These are phyloP conservation scores for Agrotis segetum DNA, from an alignment of 2,888 invertebrate species.

Conservation along the genomic window DNA sequence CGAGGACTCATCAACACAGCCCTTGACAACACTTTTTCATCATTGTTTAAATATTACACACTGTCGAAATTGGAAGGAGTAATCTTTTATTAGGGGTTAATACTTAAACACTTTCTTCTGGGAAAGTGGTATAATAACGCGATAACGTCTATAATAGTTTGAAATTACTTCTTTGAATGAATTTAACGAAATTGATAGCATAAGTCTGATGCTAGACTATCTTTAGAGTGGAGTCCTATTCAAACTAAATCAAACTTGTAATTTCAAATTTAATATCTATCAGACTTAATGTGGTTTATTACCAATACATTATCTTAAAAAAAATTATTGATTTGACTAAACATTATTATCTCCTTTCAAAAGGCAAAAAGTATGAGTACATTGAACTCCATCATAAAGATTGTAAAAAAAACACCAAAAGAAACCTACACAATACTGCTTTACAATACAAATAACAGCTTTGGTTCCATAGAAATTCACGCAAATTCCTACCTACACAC, in stretches of 20 bases:
- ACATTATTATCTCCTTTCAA: not conserved
- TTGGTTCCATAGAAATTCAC: conserved; percentile 44
- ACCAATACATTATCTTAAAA: no score
- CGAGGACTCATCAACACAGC: conserved; percentile 77
- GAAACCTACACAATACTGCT: not conserved
- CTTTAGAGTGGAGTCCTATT: not conserved
- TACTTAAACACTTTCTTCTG: conserved; percentile 2
- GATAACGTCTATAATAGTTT: not conserved
- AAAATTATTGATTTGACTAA: not conserved
- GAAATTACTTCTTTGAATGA: conserved; percentile 18
- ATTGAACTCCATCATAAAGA: not conserved
- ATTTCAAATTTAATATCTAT: not conserved
- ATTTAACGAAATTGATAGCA: conserved; percentile 17
- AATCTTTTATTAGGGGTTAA: conserved; percentile 37
- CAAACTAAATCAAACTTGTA: not conserved
- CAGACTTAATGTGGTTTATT: no score
- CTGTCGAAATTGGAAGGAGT: conserved; percentile 47
- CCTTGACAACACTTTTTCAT: conserved; percentile 73
- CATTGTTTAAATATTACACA: conserved; percentile 71
- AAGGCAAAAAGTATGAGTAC: not conserved
- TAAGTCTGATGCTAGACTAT: not conserved
- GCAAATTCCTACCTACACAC: conserved; percentile 51
- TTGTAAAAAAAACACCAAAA: not conserved
- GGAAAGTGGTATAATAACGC: not conserved
- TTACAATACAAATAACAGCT: conserved; percentile 15